Percentiles rank a stretch among this genome's conserved stretches.
Evolutionary conservation across 2,888 invertebrate species (phyloP).

Genomic region (Drosophila bunnanda): DNA sequence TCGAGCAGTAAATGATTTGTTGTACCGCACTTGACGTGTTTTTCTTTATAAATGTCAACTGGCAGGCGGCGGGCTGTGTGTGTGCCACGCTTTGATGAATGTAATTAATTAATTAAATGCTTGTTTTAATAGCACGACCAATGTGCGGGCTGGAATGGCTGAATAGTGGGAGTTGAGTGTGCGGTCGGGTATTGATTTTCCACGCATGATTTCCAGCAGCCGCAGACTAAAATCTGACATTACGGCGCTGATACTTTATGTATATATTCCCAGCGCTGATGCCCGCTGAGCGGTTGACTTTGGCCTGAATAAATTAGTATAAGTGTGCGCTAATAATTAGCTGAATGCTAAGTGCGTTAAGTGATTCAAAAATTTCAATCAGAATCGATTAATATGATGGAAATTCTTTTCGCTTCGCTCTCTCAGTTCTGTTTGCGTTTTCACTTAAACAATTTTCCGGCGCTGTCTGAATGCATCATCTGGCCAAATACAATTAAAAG

Average conservation of each 20-base stretch:
- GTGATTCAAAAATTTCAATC: neutral
- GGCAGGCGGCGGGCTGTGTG: conserved; percentile 21
- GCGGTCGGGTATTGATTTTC: conserved; percentile 65
- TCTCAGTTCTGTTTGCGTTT: neutral
- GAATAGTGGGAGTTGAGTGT: conserved; percentile 32
- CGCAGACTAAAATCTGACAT: conserved; percentile 29
- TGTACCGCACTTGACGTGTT: conserved; percentile 57
- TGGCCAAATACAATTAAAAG: conserved; percentile 54
- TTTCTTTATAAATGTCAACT: conserved; percentile 49
- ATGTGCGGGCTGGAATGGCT: conserved; percentile 10
- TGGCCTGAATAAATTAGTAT: conserved; percentile 19
- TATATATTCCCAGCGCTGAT: neutral
- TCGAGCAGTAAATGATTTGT: conserved; percentile 64
- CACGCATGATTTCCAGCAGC: conserved; percentile 32
- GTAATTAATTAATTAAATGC: conserved; percentile 76
- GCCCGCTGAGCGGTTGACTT: conserved; percentile 9
- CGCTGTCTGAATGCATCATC: conserved; percentile 9
- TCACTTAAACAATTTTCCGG: neutral
- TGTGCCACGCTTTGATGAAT: conserved; percentile 56
- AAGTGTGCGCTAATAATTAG: conserved; percentile 16
- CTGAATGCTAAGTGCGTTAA: neutral
- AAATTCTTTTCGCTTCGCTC: too few species aligned
- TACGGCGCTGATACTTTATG: neutral
- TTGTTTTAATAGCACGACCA: conserved; percentile 46
- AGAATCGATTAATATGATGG: neutral